Conservation (phyloP, 2,113 vertebrate species). For the Xenopus laevis region DNA sequence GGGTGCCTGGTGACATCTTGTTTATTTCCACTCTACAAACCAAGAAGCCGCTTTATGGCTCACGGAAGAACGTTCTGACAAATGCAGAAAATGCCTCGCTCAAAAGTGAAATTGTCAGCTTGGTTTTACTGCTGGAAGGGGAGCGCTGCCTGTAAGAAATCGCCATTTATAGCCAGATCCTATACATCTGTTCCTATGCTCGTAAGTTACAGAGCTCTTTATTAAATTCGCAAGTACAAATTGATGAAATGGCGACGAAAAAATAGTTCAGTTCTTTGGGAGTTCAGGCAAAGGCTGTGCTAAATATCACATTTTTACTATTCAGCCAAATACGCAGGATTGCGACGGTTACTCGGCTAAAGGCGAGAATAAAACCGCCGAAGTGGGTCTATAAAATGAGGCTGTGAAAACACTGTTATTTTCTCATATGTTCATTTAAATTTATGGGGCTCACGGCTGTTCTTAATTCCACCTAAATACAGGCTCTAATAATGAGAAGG, state of each 20-base stretch:
- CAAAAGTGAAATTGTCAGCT: slow-evolving; percentile 39
- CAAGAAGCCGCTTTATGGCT: slow-evolving; percentile 26
- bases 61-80: slow-evolving; percentile 20
- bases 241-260: slow-evolving; percentile 33
- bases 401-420: slow-evolving; percentile 27
- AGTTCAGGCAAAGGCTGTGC: slow-evolving; percentile 23
- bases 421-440: slow-evolving; percentile 33
- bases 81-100: slow-evolving; percentile 25
- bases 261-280: slow-evolving; percentile 9
- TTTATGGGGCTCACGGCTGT: slow-evolving; percentile 21
- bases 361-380: slow-evolving; percentile 24
- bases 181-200: slow-evolving; percentile 34
- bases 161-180: slow-evolving; percentile 12
- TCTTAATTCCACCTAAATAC: background rate
- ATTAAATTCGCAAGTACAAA: slow-evolving; percentile 35
- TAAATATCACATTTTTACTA: slow-evolving; percentile 30
- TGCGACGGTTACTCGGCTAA: slow-evolving; percentile 14
- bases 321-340: slow-evolving; percentile 12
- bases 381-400: slow-evolving; percentile 14
- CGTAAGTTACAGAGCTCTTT: slow-evolving; percentile 32
- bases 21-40: slow-evolving; percentile 30
- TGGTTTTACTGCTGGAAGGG: slow-evolving; percentile 35
- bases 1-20: slow-evolving; percentile 1
- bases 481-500: slow-evolving; percentile 19
- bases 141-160: slow-evolving; percentile 23